Evolutionary conservation across 2,113 vertebrate genomes (phyloP), one percentile per base, ranked within the genome.

Genomic region (Bagarius yarrelli): DNA sequence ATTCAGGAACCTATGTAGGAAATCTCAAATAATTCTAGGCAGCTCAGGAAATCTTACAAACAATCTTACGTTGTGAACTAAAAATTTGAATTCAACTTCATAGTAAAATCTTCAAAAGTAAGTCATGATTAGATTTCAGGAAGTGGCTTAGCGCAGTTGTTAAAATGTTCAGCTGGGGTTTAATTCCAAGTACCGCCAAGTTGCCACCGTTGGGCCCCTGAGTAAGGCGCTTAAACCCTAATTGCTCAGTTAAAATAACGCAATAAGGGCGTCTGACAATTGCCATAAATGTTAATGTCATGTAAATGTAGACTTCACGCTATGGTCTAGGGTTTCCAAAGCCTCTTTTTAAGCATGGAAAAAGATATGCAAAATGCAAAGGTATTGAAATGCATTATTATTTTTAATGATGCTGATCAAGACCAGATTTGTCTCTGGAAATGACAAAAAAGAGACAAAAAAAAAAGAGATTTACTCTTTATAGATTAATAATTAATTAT

Each of bases 401-500:
- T 69, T 23, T 50, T 14, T 70, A 70, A 47, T 16, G 40, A 27
- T 47, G 66, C n/a, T 27, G 25, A 30, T 19, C 15, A 71, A 27
- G 15, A 71, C 67, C 40, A 50, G 44, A 50, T 15, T n/a, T 27
- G 67, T 25, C 23, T 71, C 6, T 14, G 50, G 47, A 18, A 70
- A 44, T 44, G 34, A 72, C n/a, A 63, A n/a, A n/a, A n/a, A 40
- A 40, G 53, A 27, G 18, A 61, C 44, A 59, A 47, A 30, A 13
- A 32, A 78, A 27, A 69, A 2, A 23, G 8, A 88, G 86, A 81
- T 87, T 89, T 87, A 80, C 81, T 87, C 87, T 82, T 79, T 76
- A 80, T 76, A 84, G 81, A n/a, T n/a, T n/a, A n/a, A n/a, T n/a
- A n/a, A n/a, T n/a, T n/a, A n/a, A n/a, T n/a, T n/a, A n/a, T n/a